These are phyloP conservation scores for Babylonia areolata DNA, from an alignment of 1,140 invertebrate genomes.

Conservation along the genomic window DNA sequence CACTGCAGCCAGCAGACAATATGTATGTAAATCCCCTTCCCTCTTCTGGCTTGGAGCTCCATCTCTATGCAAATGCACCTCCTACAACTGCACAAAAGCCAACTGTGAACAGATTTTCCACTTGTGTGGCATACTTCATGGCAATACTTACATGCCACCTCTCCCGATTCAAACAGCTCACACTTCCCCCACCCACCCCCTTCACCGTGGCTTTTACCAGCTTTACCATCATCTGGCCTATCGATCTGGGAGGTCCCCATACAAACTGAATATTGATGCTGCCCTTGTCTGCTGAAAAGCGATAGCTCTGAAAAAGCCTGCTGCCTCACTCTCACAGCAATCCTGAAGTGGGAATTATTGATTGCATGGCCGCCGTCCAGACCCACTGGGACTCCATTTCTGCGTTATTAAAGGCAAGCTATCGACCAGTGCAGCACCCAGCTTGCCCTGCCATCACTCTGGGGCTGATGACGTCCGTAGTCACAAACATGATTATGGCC, in stretches of 20 bases:
- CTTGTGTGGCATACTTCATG: background rate
- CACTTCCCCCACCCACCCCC: background rate
- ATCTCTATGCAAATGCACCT: conserved; percentile 34
- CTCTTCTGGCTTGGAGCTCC: background rate
- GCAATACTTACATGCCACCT: background rate
- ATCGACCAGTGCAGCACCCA: background rate
- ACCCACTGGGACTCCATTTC: background rate
- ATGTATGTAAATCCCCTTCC: conserved; percentile 20
- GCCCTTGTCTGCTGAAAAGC: background rate
- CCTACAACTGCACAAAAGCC: conserved; percentile 19
- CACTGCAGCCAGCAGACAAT: conserved; percentile 9
- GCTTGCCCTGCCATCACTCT: background rate
- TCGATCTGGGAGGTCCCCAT: background rate
- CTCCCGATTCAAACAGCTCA: background rate
- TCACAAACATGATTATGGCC: background rate
- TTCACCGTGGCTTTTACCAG: background rate
- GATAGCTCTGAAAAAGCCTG: background rate
- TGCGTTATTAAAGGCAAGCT: background rate
- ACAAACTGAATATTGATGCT: conserved; percentile 15
- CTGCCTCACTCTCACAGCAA: background rate
- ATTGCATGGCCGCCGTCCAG: background rate
- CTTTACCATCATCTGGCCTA: background rate
- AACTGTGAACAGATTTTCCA: background rate
- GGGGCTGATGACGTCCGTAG: background rate
- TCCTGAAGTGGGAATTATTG: background rate